Conservation (phyloP, 2,797 vertebrate species). For the Myotis myotis region DNA sequence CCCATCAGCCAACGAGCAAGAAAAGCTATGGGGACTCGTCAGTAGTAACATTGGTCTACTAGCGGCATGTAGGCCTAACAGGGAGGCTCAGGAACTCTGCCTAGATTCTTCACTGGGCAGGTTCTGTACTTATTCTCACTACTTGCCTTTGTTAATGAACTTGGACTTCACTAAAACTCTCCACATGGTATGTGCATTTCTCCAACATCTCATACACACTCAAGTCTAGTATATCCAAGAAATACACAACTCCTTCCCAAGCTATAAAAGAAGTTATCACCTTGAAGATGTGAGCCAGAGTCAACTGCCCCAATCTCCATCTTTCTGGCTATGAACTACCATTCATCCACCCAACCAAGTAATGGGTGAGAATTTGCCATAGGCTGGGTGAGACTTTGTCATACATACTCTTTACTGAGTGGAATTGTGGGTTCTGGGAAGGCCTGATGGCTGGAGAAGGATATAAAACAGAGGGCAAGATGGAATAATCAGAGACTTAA, state of each 20-base stretch:
- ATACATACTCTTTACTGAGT: not conserved
- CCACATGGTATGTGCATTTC: not conserved
- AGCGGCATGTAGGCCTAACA: rapidly evolving
- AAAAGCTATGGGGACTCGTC: not conserved
- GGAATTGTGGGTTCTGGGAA: not conserved
- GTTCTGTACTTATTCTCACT: not conserved
- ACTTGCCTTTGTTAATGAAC: not conserved
- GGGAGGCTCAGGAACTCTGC: not conserved
- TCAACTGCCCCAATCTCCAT: not conserved
- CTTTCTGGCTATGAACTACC: not conserved
- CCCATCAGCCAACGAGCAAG: not conserved
- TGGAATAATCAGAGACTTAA: not conserved
- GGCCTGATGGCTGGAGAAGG: not conserved
- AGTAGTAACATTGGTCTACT: rapidly evolving
- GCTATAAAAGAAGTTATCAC: not conserved
- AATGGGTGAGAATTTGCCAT: not conserved
- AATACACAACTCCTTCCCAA: not conserved
- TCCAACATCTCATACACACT: not conserved
- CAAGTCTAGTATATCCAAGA: not conserved
- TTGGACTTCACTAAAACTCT: not conserved
- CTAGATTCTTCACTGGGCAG: not conserved
- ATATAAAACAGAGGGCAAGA: not conserved
- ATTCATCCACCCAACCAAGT: not conserved
- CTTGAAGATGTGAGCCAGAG: not conserved
- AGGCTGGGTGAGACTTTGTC: not conserved